Evolutionary conservation across 2,113 vertebrate genomes (phyloP).

Genomic region (Galbula dea): DNA sequence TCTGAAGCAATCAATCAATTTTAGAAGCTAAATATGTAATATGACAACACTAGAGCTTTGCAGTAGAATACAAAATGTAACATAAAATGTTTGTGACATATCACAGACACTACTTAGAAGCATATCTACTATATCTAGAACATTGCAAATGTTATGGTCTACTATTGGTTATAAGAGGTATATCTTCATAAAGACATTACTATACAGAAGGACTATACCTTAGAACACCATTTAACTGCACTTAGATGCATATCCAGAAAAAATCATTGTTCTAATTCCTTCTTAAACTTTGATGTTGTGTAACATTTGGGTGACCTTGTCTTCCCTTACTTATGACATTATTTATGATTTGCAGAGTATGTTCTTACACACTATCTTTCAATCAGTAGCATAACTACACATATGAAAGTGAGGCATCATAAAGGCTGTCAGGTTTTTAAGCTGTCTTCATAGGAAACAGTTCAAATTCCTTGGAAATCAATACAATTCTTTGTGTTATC

Average conservation of each 20-base stretch:
- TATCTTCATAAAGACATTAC: neutral
- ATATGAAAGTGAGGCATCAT: neutral
- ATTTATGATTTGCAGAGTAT: neutral
- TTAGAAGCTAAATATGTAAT: constrained; percentile 64
- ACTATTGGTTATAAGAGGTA: neutral
- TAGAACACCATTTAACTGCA: neutral
- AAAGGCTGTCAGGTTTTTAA: neutral
- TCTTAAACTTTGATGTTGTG: neutral
- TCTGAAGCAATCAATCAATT: constrained; percentile 67
- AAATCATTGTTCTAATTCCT: neutral
- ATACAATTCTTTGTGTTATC: neutral
- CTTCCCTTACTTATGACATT: neutral
- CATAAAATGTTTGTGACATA: constrained; percentile 47
- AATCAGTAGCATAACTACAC: neutral
- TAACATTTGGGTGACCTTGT: neutral
- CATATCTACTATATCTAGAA: neutral
- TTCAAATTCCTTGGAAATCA: neutral
- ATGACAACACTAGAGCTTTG: constrained; percentile 59
- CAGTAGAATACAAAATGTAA: constrained; percentile 30
- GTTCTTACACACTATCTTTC: neutral
- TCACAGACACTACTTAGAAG: neutral
- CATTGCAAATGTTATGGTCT: neutral
- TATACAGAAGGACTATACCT: neutral
- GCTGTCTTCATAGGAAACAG: neutral
- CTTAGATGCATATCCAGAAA: neutral